Evolutionary conservation across 2,888 invertebrate genomes (phyloP), one percentile per base, ranked within the genome.

Genomic region (Andrena fulva): DNA sequence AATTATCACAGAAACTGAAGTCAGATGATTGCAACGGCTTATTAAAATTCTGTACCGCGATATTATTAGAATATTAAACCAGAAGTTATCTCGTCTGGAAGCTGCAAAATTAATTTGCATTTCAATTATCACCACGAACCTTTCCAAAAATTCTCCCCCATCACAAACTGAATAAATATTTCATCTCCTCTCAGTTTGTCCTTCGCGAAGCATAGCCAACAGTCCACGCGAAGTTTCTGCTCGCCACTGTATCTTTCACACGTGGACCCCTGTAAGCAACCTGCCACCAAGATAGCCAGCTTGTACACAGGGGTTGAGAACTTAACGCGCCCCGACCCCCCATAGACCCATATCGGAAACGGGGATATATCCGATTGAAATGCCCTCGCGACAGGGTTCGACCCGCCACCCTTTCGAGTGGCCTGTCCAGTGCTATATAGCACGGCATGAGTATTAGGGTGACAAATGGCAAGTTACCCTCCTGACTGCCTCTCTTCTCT

Each of bases 401-500:
- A n/a, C 50, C 56, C 63, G 29, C 42, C 75, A 50, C 27, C 33
- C 56, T 56, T 27, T 20, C 52, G 5, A 6, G 52, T 62, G 52
- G 31, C 50, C 66, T 77, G 54, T 10, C 42, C 27, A 60, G 3
- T 42, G 48, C 70, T 59, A n/a, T n/a, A n/a, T n/a, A 27, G 50
- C 66, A 33, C 73, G 33, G 54, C 69, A 42, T 62, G 76, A 73
- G 83, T 81, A 85, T 87, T 86, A 86, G 73, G 70, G 75, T 86
- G 85, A 87, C 87, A 86, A 86, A 87, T 84, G 86, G 80, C 84
- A 70, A 70, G 31, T 82, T 67, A 67, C 77, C 77, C 75, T 35
- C 24, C 60, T 56, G 4, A 33, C 71, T 62, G 48, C 67, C 66
- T 69, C 70, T n/a, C 75, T 60, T 69, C 77, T 20, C n/a, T 10